These are phyloP conservation scores for Siniperca undulata DNA, from an alignment of 2,797 vertebrate genomes.

Conservation along the genomic window DNA sequence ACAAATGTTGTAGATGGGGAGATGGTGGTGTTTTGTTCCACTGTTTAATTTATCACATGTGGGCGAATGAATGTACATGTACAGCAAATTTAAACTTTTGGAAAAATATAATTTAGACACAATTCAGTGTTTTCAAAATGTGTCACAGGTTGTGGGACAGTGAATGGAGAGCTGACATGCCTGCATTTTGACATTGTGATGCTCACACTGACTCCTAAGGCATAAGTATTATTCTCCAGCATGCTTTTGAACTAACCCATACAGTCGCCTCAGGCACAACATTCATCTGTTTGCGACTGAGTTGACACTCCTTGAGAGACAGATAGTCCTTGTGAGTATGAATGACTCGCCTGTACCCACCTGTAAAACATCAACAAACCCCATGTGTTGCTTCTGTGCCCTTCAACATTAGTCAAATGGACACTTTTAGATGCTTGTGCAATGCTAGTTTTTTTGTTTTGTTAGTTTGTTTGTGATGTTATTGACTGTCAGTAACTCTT, in stretches of 20 bases:
- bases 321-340: slow-evolving; percentile 45
- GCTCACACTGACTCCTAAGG: slow-evolving; percentile 44
- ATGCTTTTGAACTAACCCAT: slow-evolving; percentile 59
- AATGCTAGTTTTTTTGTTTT: background rate
- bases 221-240: slow-evolving; percentile 55
- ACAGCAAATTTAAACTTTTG: background rate
- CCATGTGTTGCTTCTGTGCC: background rate
- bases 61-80: background rate
- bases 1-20: background rate
- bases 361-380: slow-evolving; percentile 25
- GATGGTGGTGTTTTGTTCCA: background rate
- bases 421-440: background rate
- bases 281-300: slow-evolving; percentile 54
- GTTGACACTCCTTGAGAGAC: slow-evolving; percentile 39
- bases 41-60: background rate
- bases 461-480: background rate
- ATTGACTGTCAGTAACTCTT: background rate
- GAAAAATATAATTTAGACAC: background rate
- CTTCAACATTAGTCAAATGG: background rate
- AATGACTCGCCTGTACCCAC: slow-evolving; percentile 44
- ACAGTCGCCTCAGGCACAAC: slow-evolving; percentile 44
- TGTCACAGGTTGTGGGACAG: background rate
- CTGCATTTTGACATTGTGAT: slow-evolving; percentile 27
- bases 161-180: background rate
- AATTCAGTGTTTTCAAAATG: background rate